Evolutionary conservation across 1,140 invertebrate genomes (phyloP).

Genomic region (Doryteuthis pealeii): DNA sequence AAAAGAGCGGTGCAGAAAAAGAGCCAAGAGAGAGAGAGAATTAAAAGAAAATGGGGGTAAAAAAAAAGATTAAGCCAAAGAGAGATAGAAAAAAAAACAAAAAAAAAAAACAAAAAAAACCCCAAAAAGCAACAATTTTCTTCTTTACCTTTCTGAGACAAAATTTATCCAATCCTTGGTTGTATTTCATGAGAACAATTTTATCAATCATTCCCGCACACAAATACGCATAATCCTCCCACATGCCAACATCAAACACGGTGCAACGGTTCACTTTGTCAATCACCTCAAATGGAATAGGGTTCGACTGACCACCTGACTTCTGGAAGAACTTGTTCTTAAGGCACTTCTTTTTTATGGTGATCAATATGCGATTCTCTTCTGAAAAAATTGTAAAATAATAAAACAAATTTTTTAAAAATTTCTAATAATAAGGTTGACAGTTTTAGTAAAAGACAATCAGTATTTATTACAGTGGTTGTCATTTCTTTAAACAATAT

Average conservation of each 20-base stretch:
- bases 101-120: neutral
- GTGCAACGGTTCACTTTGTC: slow-evolving; percentile 67
- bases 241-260: slow-evolving; percentile 64
- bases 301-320: slow-evolving; percentile 62
- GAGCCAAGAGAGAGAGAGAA: too few species aligned
- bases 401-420: neutral
- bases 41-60: too few species aligned
- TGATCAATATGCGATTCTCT: slow-evolving; percentile 68
- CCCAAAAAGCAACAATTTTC: too few species aligned
- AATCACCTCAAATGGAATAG: slow-evolving; percentile 62
- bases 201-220: slow-evolving; percentile 71
- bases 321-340: slow-evolving; percentile 65
- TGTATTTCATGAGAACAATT: slow-evolving; percentile 62
- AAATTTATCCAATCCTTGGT: slow-evolving; percentile 46
- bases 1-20: too few species aligned
- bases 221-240: slow-evolving; percentile 57
- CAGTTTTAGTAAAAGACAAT: too few species aligned
- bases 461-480: too few species aligned
- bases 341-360: slow-evolving; percentile 69
- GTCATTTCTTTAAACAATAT: too few species aligned
- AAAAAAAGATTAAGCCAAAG: too few species aligned
- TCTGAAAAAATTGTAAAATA: slow-evolving; percentile 53
- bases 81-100: slow-evolving; percentile 28
- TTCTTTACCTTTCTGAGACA: slow-evolving; percentile 52
- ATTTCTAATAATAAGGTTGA: neutral